These are phyloP conservation scores for Eunapius fragilis DNA, from an alignment of 37 sponge, comb jelly and placozoan genomes.

Conservation along the genomic window DNA sequence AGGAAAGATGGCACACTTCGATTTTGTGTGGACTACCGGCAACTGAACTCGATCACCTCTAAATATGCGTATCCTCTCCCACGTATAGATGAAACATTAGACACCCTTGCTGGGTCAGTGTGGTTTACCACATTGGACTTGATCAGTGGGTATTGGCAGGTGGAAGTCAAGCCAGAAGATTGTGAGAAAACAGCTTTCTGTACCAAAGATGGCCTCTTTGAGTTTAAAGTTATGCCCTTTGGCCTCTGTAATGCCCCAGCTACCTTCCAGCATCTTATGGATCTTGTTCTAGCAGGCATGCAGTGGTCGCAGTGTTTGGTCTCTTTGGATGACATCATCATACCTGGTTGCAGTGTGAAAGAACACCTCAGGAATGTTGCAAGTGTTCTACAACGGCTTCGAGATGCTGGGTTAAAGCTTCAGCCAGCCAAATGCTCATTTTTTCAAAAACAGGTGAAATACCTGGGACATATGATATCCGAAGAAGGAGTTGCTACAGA, in stretches of 20 bases:
- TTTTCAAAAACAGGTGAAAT: slow-evolving; percentile 3
- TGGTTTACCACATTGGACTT: slow-evolving; percentile 42
- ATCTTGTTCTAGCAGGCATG: slow-evolving; percentile 11
- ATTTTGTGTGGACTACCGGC: slow-evolving; percentile 24
- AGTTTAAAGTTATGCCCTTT: slow-evolving; percentile 25
- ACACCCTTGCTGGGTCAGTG: slow-evolving; percentile 13
- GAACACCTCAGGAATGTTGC: slow-evolving; percentile 11
- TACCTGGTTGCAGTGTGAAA: slow-evolving; percentile 5
- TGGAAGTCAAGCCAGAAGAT: slow-evolving; percentile 17
- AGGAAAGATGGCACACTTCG: slow-evolving; percentile 23
- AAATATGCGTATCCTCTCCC: slow-evolving; percentile 35
- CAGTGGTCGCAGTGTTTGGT: neutral
- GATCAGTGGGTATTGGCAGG: slow-evolving; percentile 12
- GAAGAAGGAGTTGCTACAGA: slow-evolving; percentile 28
- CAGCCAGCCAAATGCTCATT: slow-evolving; percentile 27
- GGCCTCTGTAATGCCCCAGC: slow-evolving; percentile 27
- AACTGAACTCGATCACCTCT: slow-evolving; percentile 17
- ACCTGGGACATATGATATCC: slow-evolving; percentile 30
- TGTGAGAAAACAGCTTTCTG: slow-evolving; percentile 14
- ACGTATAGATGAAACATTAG: slow-evolving; percentile 7
- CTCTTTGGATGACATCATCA: slow-evolving; percentile 29
- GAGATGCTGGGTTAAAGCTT: slow-evolving; percentile 35
- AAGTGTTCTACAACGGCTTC: neutral
- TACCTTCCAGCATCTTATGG: slow-evolving; percentile 44
- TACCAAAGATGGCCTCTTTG: slow-evolving; percentile 20